Evolutionary conservation across 2,113 vertebrate species (phyloP), one percentile per base, ranked within the genome.

Genomic region (Poecile atricapillus): DNA sequence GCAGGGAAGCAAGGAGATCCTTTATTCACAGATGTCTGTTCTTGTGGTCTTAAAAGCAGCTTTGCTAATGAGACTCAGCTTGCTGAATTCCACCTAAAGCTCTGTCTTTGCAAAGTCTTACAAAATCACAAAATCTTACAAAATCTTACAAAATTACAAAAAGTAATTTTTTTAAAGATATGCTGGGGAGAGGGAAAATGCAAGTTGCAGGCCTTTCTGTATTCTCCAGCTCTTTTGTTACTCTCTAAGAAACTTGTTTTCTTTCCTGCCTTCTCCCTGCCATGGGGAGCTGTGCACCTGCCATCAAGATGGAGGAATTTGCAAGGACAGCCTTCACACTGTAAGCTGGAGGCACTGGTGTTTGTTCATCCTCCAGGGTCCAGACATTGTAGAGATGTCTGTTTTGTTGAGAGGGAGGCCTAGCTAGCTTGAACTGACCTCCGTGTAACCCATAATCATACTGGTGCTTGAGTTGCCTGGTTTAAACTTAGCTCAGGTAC

Each of bases 261-360:
- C 74, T 90, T 87, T 96, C 84, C 63, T 90, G 73, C 93, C 89
- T 83, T 92, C 91, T 96, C 93, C 93, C 87, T 94, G 2, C 30
- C 17, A 1, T 62, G 58, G 86, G 91, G 93, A 92, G 93, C 80
- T 92, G 10, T 80, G 86, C 71, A 53, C 53, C 68, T 86, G 80
- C 91, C 64, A 41, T 65, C 67, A 31, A 35, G 71, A 67, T 58
- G 91, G 83, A 83, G 71, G 80, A 89, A 59, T 89, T 92, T 89
- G 50, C 87, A 94, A 86, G 83, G 68, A 69, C 80, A 92, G 83
- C 83, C 59, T 83, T 95, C n/a, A 20, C 76, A 58, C 46, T 89
- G 53, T 90, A 74, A 89, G 63, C 79, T 95, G 86, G 50, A 95
- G 93, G 91, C 83, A 44, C 62, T 94, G 80, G 41, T 83, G 76